Percentiles rank a stretch among this genome's conserved stretches.
Conservation (phyloP, 2,113 vertebrate genomes). For the Apteryx mantelli region DNA sequence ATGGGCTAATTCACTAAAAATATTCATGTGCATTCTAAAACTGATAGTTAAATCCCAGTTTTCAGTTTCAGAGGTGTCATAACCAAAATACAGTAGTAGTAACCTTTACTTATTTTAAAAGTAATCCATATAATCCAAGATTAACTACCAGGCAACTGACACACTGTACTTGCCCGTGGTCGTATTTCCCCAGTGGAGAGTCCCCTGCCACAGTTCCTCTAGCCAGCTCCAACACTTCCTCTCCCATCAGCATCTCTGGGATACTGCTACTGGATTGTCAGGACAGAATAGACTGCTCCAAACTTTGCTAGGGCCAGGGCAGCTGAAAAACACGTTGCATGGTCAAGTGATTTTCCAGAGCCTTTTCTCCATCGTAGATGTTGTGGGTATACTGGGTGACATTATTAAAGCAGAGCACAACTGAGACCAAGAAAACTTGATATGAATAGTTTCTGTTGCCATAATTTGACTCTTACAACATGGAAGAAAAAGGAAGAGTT, state of each 20-base stretch:
- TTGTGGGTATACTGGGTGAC: neutral
- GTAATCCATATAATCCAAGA: neutral
- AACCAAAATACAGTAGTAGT: neutral
- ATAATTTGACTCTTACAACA: neutral
- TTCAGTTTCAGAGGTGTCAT: neutral
- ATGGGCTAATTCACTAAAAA: neutral
- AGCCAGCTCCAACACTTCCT: neutral
- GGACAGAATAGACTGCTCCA: neutral
- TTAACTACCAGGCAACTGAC: neutral
- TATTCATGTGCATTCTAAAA: neutral
- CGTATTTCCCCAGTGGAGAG: fast-evolving
- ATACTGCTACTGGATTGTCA: neutral
- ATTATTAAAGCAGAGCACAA: neutral
- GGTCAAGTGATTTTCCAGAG: neutral
- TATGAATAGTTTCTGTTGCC: neutral
- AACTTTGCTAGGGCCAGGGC: neutral
- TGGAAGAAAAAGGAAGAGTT: neutral
- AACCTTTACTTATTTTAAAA: neutral
- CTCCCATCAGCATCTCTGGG: neutral
- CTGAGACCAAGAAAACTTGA: neutral
- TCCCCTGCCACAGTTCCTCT: neutral
- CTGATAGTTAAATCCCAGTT: neutral
- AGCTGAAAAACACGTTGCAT: neutral
- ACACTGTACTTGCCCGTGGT: neutral
- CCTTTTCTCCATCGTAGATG: neutral